Evolutionary conservation across 2,797 vertebrate genomes (phyloP), one percentile per base, ranked within the genome.

Genomic region (Hapalemur alaotrensis): DNA sequence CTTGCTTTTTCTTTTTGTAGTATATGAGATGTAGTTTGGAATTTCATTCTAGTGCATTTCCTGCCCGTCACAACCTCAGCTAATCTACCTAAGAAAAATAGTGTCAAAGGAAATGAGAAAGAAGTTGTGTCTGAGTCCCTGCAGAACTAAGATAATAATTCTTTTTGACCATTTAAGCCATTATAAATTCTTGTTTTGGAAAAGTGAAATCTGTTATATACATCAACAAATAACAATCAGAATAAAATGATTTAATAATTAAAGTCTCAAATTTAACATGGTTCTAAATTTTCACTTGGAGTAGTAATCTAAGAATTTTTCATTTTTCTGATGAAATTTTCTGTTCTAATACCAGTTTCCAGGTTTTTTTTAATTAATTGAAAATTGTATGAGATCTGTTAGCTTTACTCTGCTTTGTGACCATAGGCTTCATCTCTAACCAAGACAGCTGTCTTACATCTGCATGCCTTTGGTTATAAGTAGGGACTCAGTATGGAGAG

Each of bases 321-420:
- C 12, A 85, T 94, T 52, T 89, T 97, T 80, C 32, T 95, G 67
- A 4, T 95, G n/a, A 96, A 91, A 78, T 59, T 93, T 92, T 91
- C 32, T 91, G 6, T 81, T 89, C 15, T 91, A 54, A 41, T 82
- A 69, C 23, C 69, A 96, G 4, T 91, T 93, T 93, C n/a, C 41
- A 83, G 35, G 35, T 88, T 38, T n/a, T 84, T 94, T 95, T 88
- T 91, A 72, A 89, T 63, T 81, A 83, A 52, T 52, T 92, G 41
- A 73, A 73, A 30, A 46, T 43, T 46, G 15, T 73, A 15, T 30
- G n/a, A 70, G 30, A 70, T 32, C 59, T 83, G 0, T 95, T 93
- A 89, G 4, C 72, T 83, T 97, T 65, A 76, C n/a, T 92, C 25
- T 87, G 41, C 23, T 96, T 93, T 75, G 59, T 89, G 59, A 95